A percentile compares a stretch with the other conserved stretches of the same genome.
These are phyloP conservation scores for Eulimnadia texana DNA, from an alignment of 1,140 invertebrate genomes.

Conservation along the genomic window DNA sequence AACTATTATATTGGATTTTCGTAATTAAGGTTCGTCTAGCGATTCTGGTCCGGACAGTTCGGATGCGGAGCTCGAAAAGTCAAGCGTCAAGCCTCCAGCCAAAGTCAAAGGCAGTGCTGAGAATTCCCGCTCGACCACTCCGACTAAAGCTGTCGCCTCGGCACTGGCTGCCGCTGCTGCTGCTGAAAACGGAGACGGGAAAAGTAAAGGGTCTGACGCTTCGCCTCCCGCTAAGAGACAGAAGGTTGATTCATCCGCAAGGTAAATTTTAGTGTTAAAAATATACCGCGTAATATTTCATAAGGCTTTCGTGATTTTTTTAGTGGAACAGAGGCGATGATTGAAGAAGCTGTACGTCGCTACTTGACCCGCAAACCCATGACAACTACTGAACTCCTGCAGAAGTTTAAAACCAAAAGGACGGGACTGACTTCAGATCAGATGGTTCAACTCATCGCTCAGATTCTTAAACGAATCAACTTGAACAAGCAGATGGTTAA, in stretches of 20 bases:
- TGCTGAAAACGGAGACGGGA: slow-evolving; percentile 1
- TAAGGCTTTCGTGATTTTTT: too few relatives aligned
- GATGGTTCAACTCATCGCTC: slow-evolving; percentile 80
- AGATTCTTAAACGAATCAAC: slow-evolving; percentile 88
- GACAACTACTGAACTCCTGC: slow-evolving; percentile 83
- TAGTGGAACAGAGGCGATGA: slow-evolving; percentile 68
- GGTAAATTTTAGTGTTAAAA: too few relatives aligned
- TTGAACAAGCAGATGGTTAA: slow-evolving; percentile 83
- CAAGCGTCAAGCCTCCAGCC: slow-evolving; percentile 26
- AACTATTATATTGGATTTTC: slow-evolving; percentile 10
- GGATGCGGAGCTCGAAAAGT: slow-evolving; percentile 46
- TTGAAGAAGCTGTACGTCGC: slow-evolving; percentile 80
- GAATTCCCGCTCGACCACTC: slow-evolving; percentile 49
- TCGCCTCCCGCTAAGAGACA: slow-evolving; percentile 39
- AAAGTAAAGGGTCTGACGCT: too few relatives aligned
- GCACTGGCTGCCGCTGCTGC: not conserved
- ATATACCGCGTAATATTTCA: not conserved
- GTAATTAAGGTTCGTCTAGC: slow-evolving; percentile 29
- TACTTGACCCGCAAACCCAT: slow-evolving; percentile 90
- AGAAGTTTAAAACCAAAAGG: slow-evolving; percentile 90
- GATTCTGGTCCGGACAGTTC: slow-evolving; percentile 55
- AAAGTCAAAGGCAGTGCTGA: slow-evolving; percentile 28
- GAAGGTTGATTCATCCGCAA: slow-evolving; percentile 37
- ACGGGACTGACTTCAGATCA: slow-evolving; percentile 78
- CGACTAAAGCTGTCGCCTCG: slow-evolving; percentile 28